Evolutionary conservation across 1,140 invertebrate genomes (phyloP), one percentile per base, ranked within the genome.

Genomic region (Cecropterus lyciades): DNA sequence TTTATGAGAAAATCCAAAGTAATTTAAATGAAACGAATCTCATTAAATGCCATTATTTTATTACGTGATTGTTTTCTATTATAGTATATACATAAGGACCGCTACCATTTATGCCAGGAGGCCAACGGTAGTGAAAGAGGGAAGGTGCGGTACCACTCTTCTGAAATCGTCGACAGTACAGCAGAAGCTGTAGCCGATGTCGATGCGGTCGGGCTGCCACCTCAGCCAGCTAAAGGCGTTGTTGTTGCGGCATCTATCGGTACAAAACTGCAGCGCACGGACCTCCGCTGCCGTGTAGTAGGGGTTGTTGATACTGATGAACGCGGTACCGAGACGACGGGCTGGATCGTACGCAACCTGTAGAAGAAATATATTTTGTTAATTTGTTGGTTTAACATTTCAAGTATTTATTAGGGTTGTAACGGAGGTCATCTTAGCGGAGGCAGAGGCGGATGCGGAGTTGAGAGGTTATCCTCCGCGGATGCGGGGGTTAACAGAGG

Each of bases 281-380:
- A 85, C 85, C 46, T 90, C 76, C 0, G 84, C 75, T 7, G 81
- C 33, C 0, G 83, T 87, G 65, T 90, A 87, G 72, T 95, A 94
- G 0, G 95, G 95, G 83, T 96, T 95, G 79, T 96, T 96, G 13
- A 95, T 87, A 17, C 94, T 93, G 1, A 96, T 77, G 65, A 95
- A 93, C 2, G 93, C 95, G 1, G 94, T 93, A 1, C 93, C 95
- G 1, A 82, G 73, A 46, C 92, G 90, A 1, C 77, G 85, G 5
- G 72, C 60, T 9, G 90, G 85, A 67, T 95, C 92, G 69, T 95
- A 93, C 0, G 94, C 85, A 7, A 95, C 5, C 20, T 20, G 20
- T 20, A 20, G 1, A 20, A n/a, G n/a, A n/a, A n/a, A 20, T 20
- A 20, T 5, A 20, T 20, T 2, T 20, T 20, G 20, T 20, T 20